Percentiles rank a stretch among this genome's conserved stretches.
Conservation (phyloP, 1,140 invertebrate genomes). For the Drosophila fuyamai region DNA sequence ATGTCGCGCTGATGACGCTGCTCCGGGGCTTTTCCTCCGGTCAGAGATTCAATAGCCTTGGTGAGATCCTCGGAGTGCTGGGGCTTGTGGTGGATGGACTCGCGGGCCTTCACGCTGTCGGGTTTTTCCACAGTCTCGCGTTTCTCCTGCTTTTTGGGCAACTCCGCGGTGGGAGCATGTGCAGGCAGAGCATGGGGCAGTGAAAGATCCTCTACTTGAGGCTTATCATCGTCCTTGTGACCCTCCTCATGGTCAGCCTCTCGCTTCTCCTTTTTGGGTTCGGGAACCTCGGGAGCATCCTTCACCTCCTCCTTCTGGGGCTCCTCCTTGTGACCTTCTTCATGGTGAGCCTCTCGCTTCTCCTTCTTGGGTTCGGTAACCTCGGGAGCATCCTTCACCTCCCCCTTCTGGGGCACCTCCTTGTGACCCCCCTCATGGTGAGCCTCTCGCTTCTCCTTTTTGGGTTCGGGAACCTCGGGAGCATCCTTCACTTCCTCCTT, state of each 20-base stretch:
- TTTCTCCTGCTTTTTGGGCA: constrained; percentile 17
- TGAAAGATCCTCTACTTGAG: neutral
- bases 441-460: constrained; percentile 13
- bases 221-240: constrained; percentile 15
- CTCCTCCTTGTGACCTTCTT: neutral
- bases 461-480: neutral
- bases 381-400: constrained; percentile 2
- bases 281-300: neutral
- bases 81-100: constrained; percentile 9
- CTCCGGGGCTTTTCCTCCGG: neutral
- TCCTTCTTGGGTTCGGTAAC: neutral
- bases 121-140: constrained; percentile 31
- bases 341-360: constrained; percentile 15
- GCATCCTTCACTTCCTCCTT: constrained; percentile 2
- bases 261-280: constrained; percentile 5
- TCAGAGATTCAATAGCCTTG: neutral
- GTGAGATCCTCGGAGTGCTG: neutral
- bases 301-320: constrained; percentile 14
- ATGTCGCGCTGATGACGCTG: constrained; percentile 54
- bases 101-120: constrained; percentile 15
- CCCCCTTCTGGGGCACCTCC: neutral
- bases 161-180: neutral
- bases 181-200: constrained; percentile 1
- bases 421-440: constrained; percentile 15
- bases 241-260: constrained; percentile 22